A percentile compares a stretch with the other conserved stretches of the same genome.
Evolutionary conservation across 2,113 vertebrate genomes (phyloP).

Genomic region (Pseudorectes ferrugineus): DNA sequence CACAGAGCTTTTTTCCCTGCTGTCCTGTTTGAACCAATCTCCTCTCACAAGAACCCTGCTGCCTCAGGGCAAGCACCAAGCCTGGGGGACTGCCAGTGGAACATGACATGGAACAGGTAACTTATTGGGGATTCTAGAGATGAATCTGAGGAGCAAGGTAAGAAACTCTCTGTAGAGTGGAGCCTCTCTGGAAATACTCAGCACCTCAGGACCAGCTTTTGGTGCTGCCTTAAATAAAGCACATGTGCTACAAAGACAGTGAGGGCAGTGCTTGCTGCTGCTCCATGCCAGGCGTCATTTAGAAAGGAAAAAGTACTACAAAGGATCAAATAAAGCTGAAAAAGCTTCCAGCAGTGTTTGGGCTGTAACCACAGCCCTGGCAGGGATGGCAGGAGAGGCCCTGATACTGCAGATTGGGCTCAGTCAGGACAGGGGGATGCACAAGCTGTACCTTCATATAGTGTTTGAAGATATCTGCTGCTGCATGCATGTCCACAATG

Average conservation of each 20-base stretch:
- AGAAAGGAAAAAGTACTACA: background rate
- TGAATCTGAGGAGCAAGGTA: background rate
- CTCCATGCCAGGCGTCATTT: background rate
- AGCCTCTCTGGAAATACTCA: background rate
- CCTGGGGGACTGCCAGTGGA: background rate
- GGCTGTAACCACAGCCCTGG: background rate
- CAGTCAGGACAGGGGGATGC: background rate
- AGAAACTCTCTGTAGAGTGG: background rate
- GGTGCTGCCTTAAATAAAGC: background rate
- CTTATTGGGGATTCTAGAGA: background rate
- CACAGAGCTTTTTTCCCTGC: background rate
- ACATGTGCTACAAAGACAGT: background rate
- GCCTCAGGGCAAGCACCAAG: background rate
- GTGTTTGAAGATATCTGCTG: slow-evolving; percentile 99
- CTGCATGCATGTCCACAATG: slow-evolving; percentile 98
- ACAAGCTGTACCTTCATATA: slow-evolving; percentile 93
- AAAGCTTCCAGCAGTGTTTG: background rate
- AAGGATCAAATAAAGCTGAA: background rate
- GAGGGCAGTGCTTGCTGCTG: background rate
- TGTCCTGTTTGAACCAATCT: background rate
- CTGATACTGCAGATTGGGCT: background rate
- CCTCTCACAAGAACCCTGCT: background rate
- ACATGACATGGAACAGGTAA: background rate
- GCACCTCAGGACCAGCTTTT: background rate
- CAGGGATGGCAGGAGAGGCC: background rate